Percentiles rank a stretch among this genome's conserved stretches.
phyloP scores from a whole-genome alignment of 2,797 vertebrate species.

The Manis pentadactyla region DNA sequence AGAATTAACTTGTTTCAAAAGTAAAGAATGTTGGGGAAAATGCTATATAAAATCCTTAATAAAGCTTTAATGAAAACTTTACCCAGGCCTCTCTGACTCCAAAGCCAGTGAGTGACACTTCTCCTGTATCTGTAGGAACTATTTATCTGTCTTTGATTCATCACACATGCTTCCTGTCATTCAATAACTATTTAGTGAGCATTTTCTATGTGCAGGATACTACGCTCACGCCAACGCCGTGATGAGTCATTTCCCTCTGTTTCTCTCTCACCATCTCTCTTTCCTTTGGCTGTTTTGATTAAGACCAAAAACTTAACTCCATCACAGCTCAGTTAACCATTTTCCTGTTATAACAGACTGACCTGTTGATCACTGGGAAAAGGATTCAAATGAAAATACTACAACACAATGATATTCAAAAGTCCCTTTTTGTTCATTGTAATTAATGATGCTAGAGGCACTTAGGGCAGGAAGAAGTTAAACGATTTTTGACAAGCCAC shows the following conservation, averaged over 20 bases:
- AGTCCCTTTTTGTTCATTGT: background rate
- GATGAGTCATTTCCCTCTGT: background rate
- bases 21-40: background rate
- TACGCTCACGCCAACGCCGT: background rate
- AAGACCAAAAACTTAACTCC: background rate
- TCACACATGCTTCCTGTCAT: background rate
- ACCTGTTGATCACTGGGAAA: background rate
- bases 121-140: background rate
- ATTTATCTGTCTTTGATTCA: background rate
- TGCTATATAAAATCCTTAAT: background rate
- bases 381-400: background rate
- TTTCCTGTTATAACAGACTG: background rate
- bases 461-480: conserved; percentile 8
- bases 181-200: background rate
- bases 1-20: background rate
- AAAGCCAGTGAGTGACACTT: background rate
- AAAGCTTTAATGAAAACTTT: background rate
- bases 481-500: conserved; percentile 15
- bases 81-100: background rate
- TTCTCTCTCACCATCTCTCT: background rate
- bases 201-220: background rate
- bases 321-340: background rate
- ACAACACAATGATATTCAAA: background rate
- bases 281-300: background rate
- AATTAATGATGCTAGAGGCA: background rate